These are phyloP conservation scores for Eulacestoma nigropectus DNA, from an alignment of 2,113 vertebrate species.

Conservation along the genomic window DNA sequence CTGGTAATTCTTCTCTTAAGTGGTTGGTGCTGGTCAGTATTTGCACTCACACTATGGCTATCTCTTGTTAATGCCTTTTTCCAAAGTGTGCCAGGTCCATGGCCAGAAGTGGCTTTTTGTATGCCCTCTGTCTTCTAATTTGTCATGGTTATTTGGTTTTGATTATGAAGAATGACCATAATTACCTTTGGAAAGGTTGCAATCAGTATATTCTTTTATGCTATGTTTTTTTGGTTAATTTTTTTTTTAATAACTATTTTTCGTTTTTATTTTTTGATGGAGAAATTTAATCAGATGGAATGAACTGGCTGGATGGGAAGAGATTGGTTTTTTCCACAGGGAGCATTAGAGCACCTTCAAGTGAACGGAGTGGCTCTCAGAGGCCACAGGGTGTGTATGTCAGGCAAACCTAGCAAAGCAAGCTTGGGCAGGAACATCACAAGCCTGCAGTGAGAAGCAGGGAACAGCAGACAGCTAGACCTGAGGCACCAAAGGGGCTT, in stretches of 20 bases:
- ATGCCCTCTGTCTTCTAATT: neutral
- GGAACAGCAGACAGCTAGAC: neutral
- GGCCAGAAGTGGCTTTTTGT: neutral
- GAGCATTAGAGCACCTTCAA: neutral
- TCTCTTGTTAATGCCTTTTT: neutral
- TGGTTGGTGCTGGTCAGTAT: neutral
- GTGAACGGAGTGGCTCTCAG: neutral
- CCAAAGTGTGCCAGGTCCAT: neutral
- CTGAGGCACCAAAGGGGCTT: neutral
- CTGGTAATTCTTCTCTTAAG: neutral
- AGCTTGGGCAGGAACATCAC: neutral
- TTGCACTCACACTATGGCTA: neutral
- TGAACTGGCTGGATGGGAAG: neutral
- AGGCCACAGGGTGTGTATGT: neutral
- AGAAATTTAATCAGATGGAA: neutral
- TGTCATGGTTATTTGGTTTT: neutral
- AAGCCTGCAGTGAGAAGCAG: neutral
- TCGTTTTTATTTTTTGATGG: neutral
- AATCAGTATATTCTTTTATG: neutral
- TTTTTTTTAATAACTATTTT: neutral
- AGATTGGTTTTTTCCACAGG: neutral
- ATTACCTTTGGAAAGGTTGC: neutral
- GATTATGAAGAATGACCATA: neutral
- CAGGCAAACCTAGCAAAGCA: neutral
- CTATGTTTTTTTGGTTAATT: rapidly evolving